Evolutionary conservation across 2,888 invertebrate species (phyloP).

Genomic region (Scaeva pyrastri): DNA sequence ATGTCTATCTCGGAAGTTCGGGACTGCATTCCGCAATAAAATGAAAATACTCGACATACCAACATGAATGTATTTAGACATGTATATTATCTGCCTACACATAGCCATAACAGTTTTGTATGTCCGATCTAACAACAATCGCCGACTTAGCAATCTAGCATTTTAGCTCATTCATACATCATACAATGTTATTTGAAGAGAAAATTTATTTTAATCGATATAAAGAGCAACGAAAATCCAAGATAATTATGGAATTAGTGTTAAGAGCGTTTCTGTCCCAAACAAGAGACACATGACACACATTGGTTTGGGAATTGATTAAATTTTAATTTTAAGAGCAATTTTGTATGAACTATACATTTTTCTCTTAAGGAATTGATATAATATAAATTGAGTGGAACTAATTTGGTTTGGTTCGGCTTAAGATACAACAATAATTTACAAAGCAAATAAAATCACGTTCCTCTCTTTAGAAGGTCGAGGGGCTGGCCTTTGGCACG

Average conservation of each 20-base stretch:
- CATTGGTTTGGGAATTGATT: too few relatives aligned
- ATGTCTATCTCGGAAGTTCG: constrained; percentile 10
- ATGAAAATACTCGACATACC: background rate
- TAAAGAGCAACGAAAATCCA: background rate
- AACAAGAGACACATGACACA: constrained; percentile 43
- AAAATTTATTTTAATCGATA: too few relatives aligned
- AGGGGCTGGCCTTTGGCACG: constrained; percentile 46
- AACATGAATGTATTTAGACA: background rate
- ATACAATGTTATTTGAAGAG: background rate
- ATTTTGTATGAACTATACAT: too few relatives aligned
- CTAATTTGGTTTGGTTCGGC: background rate
- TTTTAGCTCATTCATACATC: too few relatives aligned
- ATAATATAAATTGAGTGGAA: background rate
- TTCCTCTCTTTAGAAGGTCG: constrained; percentile 51
- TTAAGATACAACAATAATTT: too few relatives aligned
- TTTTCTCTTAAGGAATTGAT: background rate
- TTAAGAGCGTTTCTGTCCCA: constrained; percentile 57
- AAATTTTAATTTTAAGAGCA: too few relatives aligned
- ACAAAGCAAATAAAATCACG: background rate
- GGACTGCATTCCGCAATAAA: constrained; percentile 42
- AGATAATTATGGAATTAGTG: background rate
- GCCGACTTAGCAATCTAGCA: too few relatives aligned
- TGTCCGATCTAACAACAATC: constrained; percentile 4
- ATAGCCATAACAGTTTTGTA: background rate
- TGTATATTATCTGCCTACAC: too few relatives aligned